Conservation (phyloP, 2,797 vertebrate genomes). For the Megaceryle alcyon region DNA sequence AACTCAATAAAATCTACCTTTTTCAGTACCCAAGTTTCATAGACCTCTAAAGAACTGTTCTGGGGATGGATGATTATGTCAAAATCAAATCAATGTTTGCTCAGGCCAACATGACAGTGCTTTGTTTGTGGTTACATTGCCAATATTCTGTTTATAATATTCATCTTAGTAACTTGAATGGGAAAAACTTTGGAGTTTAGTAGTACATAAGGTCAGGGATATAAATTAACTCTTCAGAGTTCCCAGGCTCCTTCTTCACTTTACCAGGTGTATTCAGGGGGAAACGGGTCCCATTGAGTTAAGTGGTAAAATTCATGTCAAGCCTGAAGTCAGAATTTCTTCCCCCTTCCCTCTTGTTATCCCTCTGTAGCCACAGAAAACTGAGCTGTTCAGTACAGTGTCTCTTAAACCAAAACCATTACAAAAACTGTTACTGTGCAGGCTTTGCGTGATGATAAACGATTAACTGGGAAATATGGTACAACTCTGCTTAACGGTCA, state of each 20-base stretch:
- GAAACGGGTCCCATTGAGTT: not conserved
- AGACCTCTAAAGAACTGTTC: not conserved
- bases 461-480: not conserved
- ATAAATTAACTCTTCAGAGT: not conserved
- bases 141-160: not conserved
- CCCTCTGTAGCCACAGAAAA: not conserved
- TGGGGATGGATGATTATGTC: rapidly evolving
- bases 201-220: not conserved
- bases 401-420: not conserved
- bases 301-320: not conserved
- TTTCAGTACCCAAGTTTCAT: not conserved
- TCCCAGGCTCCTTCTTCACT: not conserved
- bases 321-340: not conserved
- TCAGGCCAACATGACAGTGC: not conserved
- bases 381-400: not conserved
- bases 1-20: not conserved
- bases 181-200: not conserved
- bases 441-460: not conserved
- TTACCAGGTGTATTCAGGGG: not conserved
- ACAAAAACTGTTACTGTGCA: not conserved
- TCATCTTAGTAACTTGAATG: not conserved
- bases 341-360: rapidly evolving
- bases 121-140: not conserved
- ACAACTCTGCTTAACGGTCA: not conserved
- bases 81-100: not conserved